phyloP scores from a whole-genome alignment of 2,888 invertebrate genomes.

The Glaucopsyche alexis region DNA sequence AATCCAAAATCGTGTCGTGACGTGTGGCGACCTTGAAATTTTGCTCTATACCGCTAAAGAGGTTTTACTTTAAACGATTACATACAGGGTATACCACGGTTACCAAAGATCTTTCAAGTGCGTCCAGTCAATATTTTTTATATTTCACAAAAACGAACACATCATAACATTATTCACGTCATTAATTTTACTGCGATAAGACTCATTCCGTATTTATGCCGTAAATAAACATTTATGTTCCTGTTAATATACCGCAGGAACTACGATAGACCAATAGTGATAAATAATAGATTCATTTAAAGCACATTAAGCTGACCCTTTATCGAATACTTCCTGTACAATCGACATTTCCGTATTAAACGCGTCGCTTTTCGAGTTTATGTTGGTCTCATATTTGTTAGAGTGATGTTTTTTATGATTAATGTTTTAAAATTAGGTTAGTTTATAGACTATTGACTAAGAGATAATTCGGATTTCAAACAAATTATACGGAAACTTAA shows the following conservation, averaged over 20 bases:
- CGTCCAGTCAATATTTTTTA: too few relatives aligned
- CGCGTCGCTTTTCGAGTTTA: background rate
- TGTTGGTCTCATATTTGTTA: background rate
- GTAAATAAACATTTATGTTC: slow-evolving; percentile 1
- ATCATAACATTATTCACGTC: background rate
- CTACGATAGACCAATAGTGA: background rate
- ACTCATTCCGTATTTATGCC: background rate
- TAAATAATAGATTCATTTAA: slow-evolving; percentile 15
- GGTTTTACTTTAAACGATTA: too few relatives aligned
- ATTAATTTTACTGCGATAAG: slow-evolving; percentile 8
- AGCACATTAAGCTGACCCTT: slow-evolving; percentile 14
- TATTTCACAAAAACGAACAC: background rate
- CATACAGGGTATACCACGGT: too few relatives aligned
- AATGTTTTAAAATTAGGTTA: too few relatives aligned
- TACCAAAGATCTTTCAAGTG: too few relatives aligned
- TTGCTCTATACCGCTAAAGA: too few relatives aligned
- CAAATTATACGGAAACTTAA: too few relatives aligned
- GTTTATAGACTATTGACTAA: too few relatives aligned
- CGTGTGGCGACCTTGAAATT: too few relatives aligned
- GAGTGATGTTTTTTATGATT: background rate
- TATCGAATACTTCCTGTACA: background rate
- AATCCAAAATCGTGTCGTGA: too few relatives aligned
- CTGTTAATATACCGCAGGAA: background rate
- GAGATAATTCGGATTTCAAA: too few relatives aligned
- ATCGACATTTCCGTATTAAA: background rate